Evolutionary conservation across 1,140 invertebrate genomes (phyloP), one percentile per base, ranked within the genome.

Genomic region (Matsumurasca onukii): DNA sequence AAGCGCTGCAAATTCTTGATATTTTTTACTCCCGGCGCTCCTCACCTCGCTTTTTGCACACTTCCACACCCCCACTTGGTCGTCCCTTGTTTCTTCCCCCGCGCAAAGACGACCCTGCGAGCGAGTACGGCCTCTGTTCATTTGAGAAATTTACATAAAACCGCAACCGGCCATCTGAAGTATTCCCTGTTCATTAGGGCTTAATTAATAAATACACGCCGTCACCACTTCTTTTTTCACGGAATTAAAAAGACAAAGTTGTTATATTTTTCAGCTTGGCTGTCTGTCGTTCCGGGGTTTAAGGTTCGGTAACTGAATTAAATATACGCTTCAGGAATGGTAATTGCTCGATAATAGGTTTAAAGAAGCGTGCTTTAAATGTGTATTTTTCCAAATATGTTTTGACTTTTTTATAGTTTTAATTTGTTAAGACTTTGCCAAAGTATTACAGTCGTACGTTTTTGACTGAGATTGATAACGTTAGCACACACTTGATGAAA

Each of bases 71-170:
- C 31, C 27, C 31, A 31, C 55, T 59, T 59, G 22, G 24, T 59
- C 55, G 24, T 20, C 51, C 51, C 20, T 22, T 22, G 17, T 24
- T n/a, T 31, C 39, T 39, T 48, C 15, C 34, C 34, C 34, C 29
- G 61, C 29, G 29, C 55, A 20, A 65, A 65, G 62, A 65, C 62
- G 62, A 65, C 62, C 62, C 62, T n/a, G 62, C 25, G n/a, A 25
- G 22, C 29, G 25, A 20, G 29, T 27, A 20, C 55, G 45, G 29
- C 62, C 62, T 45, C 31, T 45, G 62, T 65, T 65, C 62, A 65
- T 65, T 65, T 65, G 62, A 65, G 62, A 65, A 65, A 65, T 65
- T 65, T 65, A 45, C 62, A 65, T 65, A 65, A 65, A 65, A 39
- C 62, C 62, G 31, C 62, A 39, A n/a, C 62, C 34, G 48, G 39